Evolutionary conservation across 2,888 invertebrate species (phyloP), one percentile per base, ranked within the genome.

Genomic region (Pelosia muscerda): DNA sequence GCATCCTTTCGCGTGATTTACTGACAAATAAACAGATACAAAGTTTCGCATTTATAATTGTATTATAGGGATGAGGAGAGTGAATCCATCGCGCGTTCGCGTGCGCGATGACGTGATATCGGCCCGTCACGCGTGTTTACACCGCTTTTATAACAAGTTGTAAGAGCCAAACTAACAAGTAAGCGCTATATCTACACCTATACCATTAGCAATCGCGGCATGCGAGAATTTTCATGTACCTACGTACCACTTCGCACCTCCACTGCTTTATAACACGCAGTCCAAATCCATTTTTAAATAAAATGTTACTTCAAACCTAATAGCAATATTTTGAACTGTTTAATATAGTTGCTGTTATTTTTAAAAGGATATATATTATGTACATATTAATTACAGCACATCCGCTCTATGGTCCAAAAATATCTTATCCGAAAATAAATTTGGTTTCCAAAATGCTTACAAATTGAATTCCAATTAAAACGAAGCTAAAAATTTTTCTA

Each of bases 21-120:
- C 81, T 78, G 77, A 82, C 79, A 85, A 86, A 85, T 82, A 86
- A 86, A 86, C 73, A 79, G 82, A 81, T 71, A 76, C 75, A 73
- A 81, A 79, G 83, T 79, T 82, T 83, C 80, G 81, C 84, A 82
- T 86, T 88, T 88, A 88, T 89, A 88, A 88, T 88, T 87, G 86
- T 83, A 79, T 81, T 81, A 79, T 81, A 82, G 84, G 88, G 85
- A 88, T 87, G 90, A 86, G 84, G 84, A 84, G 82, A 82, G 84
- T 85, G 82, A 82, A 85, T 84, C 88, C 87, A 85, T 86, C 85
- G 88, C 79, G 81, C 69, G 87, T 83, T 93, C 90, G 94, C 94
- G 93, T 94, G 94, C 88, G 71, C 86, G 91, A 92, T 92, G 88
- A 89, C 90, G 89, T 90, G 94, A 92, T 93, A 93, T 82, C 84